These are phyloP conservation scores for Ochropacha duplaris DNA, from an alignment of 2,888 invertebrate species.

Conservation along the genomic window DNA sequence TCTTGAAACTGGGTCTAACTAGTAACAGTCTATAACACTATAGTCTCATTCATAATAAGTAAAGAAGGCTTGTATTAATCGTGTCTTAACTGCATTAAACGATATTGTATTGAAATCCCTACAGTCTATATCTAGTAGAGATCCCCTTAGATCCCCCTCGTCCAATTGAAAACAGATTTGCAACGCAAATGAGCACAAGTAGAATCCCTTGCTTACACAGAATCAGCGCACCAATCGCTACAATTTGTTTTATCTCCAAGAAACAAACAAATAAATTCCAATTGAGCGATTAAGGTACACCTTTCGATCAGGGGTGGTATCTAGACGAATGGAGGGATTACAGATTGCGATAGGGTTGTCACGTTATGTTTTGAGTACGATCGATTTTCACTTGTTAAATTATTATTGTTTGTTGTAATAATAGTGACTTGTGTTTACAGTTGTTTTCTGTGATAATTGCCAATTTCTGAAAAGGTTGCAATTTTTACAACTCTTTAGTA, in stretches of 20 bases:
- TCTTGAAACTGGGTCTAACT: too few relatives aligned
- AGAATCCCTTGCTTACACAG: slow-evolving; percentile 19
- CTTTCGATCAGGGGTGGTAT: slow-evolving; percentile 54
- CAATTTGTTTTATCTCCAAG: slow-evolving; percentile 62
- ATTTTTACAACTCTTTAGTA: too few relatives aligned
- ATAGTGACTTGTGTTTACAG: background rate
- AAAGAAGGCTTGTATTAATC: background rate
- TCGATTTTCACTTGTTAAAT: too few relatives aligned
- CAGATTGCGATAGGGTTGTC: slow-evolving; percentile 9
- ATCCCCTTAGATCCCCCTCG: slow-evolving; percentile 13
- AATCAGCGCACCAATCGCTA: slow-evolving; percentile 46
- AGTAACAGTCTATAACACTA: too few relatives aligned
- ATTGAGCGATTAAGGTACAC: slow-evolving; percentile 69
- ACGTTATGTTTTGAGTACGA: background rate
- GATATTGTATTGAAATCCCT: background rate
- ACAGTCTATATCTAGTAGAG: slow-evolving; percentile 3
- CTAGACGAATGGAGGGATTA: slow-evolving; percentile 57
- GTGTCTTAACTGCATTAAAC: background rate
- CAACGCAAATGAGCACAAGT: slow-evolving; percentile 43
- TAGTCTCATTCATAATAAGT: too few relatives aligned
- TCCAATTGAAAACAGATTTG: slow-evolving; percentile 49
- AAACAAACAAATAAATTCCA: slow-evolving; percentile 67
- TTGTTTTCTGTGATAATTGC: too few relatives aligned
- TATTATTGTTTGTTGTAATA: too few relatives aligned
- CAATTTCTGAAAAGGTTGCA: too few relatives aligned